Evolutionary conservation across 2,113 vertebrate genomes (phyloP), one percentile per base, ranked within the genome.

Genomic region (Cryptomyrus ogoouensis): DNA sequence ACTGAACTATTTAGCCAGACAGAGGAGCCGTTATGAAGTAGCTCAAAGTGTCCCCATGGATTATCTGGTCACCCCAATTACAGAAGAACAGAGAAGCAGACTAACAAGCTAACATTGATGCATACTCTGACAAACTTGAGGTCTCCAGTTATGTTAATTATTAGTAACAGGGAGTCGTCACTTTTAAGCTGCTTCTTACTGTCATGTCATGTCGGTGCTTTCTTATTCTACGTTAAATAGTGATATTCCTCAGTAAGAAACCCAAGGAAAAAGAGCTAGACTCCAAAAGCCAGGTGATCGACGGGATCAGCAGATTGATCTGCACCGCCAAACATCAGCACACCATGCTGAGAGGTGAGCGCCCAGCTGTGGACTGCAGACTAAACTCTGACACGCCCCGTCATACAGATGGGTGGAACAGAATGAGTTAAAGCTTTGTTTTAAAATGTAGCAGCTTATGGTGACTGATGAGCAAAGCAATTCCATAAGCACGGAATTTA

Each of bases 241-340:
- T 97, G 91, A 97, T 97, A 94, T 97, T 97, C 91, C 95, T 97
- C 91, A 97, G 96, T 90, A 97, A 97, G 94, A 97, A 97, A 91
- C 95, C 93, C 1, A 97, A 97, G 92, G 97, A 97, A 91, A 97
- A 96, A 90, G 97, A 97, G 89, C 92, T 96, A 74, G 97, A 97
- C 90, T 96, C 97, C 0, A 97, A 96, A 91, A 97, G 97, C 92
- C 97, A 97, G 92, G 94, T 97, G 91, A 97, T 97, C 0, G 96
- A 97, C 88, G 96, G 96, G 62, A 97, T 97, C 93, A 97, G 96
- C 12, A 94, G 97, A 70, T 93, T 97, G 90, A 97, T 97, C 95
- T 97, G 97, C 90, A 97, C 97, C 5, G 97, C 97, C 93, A 97
- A 97, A 92, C 96, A 97, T 93, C 97, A 97, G 93, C 95, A 96